Conservation (phyloP, 1,140 invertebrate genomes). For the Diabrotica undecimpunctata region DNA sequence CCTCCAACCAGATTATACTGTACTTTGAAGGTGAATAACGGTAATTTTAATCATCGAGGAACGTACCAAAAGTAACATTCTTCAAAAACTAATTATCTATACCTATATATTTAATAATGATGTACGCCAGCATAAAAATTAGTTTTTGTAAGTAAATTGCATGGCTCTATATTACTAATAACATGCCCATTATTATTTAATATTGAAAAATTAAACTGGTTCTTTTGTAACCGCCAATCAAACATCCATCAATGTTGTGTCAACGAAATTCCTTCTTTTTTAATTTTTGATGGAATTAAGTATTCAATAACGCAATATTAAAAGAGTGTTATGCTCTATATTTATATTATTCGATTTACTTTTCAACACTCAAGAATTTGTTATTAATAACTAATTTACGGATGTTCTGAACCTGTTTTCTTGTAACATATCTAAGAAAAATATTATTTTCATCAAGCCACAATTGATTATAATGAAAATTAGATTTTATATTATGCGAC, state of each 20-base stretch:
- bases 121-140: conserved; percentile 4
- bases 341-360: too few relatives aligned
- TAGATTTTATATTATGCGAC: too few relatives aligned
- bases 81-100: conserved; percentile 1
- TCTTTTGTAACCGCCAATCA: conserved; percentile 4
- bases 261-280: background rate
- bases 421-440: too few relatives aligned
- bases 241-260: conserved; percentile 7
- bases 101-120: background rate
- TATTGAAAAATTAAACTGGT: conserved; percentile 17
- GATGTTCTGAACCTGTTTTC: too few relatives aligned
- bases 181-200: conserved; percentile 11
- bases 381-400: too few relatives aligned
- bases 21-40: background rate
- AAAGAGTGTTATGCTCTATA: too few relatives aligned
- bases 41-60: background rate
- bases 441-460: too few relatives aligned
- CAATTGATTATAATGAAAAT: too few relatives aligned
- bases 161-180: conserved; percentile 6
- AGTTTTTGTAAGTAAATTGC: conserved; percentile 11
- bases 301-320: background rate
- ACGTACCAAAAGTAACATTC: background rate
- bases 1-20: background rate
- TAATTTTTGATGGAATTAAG: background rate
- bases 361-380: too few relatives aligned